Conservation (phyloP, 2,888 invertebrate species). For the Nesidiocoris tenuis region DNA sequence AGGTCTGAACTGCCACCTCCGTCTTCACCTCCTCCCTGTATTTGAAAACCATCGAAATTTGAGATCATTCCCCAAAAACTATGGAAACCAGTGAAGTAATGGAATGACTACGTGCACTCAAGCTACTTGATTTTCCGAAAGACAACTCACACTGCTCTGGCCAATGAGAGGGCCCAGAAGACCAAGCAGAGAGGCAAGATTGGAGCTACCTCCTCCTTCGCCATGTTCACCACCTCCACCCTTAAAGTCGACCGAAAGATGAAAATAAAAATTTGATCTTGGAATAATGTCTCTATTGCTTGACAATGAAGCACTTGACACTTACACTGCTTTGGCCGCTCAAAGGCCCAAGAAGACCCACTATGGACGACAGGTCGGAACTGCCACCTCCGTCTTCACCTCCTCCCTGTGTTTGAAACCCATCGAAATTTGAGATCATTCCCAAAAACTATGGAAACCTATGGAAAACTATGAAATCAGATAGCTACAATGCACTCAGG, state of each 20-base stretch:
- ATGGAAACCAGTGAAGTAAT: too few species aligned
- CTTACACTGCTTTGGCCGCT: conserved; percentile 25
- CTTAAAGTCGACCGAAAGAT: not conserved
- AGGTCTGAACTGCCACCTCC: conserved; percentile 10
- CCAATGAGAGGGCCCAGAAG: conserved; percentile 44
- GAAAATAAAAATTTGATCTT: not conserved
- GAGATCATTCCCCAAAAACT: not conserved
- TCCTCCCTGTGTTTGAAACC: conserved; percentile 19
- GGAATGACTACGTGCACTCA: too few species aligned
- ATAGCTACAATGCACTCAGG: too few species aligned
- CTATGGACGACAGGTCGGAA: not conserved
- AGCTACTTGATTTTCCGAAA: too few species aligned
- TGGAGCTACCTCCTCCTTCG: conserved; percentile 44
- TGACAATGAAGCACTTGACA: not conserved
- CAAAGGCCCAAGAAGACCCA: not conserved
- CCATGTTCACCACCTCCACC: conserved; percentile 46
- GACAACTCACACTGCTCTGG: conserved; percentile 47
- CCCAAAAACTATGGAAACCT: not conserved
- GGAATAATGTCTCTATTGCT: too few species aligned
- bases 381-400: conserved; percentile 29
- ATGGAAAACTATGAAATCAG: too few species aligned
- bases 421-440: not conserved
- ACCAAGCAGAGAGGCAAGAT: conserved; percentile 43
- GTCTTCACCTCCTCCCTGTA: conserved; percentile 39
- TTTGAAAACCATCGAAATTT: not conserved